phyloP scores from a whole-genome alignment of 1,140 invertebrate species.

The Trachelipus rathkii region DNA sequence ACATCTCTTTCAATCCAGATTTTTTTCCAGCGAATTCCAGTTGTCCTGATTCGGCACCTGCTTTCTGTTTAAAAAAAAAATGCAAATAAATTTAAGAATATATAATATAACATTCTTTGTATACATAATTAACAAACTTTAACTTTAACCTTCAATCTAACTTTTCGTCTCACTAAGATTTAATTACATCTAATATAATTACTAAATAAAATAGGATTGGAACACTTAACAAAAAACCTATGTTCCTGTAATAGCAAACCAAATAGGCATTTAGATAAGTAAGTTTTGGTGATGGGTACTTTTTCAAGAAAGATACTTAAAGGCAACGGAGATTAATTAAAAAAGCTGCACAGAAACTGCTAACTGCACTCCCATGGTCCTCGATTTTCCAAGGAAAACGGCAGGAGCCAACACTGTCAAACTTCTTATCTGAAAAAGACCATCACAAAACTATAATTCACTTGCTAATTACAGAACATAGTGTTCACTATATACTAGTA shows the following conservation, averaged over 20 bases:
- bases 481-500: too few species aligned
- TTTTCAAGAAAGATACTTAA: neutral
- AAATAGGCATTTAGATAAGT: too few species aligned
- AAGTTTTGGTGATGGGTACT: neutral
- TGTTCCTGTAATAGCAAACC: too few species aligned
- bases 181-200: too few species aligned
- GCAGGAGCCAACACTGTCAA: neutral
- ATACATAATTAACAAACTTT: too few species aligned
- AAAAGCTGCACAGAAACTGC: neutral
- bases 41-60: neutral
- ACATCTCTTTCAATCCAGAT: neutral
- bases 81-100: neutral
- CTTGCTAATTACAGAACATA: neutral
- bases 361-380: too few species aligned
- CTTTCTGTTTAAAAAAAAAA: neutral
- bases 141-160: too few species aligned
- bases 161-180: too few species aligned
- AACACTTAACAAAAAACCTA: neutral
- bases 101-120: neutral
- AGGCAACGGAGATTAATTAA: neutral
- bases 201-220: neutral
- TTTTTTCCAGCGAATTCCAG: neutral
- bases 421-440: neutral
- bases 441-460: neutral
- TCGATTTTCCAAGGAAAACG: neutral